Conservation (phyloP, 2,113 vertebrate species). For the Nerophis ophidion region DNA sequence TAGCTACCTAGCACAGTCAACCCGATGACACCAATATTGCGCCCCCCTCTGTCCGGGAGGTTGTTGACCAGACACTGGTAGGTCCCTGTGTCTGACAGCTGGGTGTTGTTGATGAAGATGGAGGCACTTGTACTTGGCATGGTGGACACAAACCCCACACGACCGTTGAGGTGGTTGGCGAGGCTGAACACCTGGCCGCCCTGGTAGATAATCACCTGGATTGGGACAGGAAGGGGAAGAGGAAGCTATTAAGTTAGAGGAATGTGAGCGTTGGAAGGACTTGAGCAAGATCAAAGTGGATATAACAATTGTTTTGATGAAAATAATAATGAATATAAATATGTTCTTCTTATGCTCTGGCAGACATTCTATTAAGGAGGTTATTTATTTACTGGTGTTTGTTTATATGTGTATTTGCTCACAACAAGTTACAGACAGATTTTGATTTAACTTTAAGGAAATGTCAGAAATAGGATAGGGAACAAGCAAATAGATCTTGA, state of each 20-base stretch:
- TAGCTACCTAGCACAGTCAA: slow-evolving; percentile 90
- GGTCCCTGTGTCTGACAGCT: slow-evolving; percentile 94
- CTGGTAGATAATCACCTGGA: slow-evolving; percentile 96
- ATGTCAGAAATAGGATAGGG: too few relatives aligned
- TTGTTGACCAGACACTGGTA: slow-evolving; percentile 99
- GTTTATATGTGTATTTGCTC: too few relatives aligned
- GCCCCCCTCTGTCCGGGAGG: slow-evolving; percentile 88
- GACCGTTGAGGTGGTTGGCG: slow-evolving; percentile 84
- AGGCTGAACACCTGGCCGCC: slow-evolving; percentile 92
- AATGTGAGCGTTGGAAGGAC: too few relatives aligned
- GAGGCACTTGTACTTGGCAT: slow-evolving; percentile 99
- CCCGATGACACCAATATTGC: slow-evolving; percentile 93
- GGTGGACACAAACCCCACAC: slow-evolving; percentile 90
- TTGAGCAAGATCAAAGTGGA: too few relatives aligned
- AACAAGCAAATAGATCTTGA: too few relatives aligned
- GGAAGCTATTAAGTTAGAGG: background rate
- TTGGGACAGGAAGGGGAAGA: slow-evolving; percentile 8
- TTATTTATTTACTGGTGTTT: too few relatives aligned
- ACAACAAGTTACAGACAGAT: too few relatives aligned
- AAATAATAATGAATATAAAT: too few relatives aligned
- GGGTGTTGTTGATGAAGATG: slow-evolving; percentile 98
- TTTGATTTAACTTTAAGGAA: too few relatives aligned
- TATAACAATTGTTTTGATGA: background rate
- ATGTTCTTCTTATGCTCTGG: too few relatives aligned
- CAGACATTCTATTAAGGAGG: too few relatives aligned